Conservation (phyloP, 2,113 vertebrate species). For the Nesogale talazaci region DNA sequence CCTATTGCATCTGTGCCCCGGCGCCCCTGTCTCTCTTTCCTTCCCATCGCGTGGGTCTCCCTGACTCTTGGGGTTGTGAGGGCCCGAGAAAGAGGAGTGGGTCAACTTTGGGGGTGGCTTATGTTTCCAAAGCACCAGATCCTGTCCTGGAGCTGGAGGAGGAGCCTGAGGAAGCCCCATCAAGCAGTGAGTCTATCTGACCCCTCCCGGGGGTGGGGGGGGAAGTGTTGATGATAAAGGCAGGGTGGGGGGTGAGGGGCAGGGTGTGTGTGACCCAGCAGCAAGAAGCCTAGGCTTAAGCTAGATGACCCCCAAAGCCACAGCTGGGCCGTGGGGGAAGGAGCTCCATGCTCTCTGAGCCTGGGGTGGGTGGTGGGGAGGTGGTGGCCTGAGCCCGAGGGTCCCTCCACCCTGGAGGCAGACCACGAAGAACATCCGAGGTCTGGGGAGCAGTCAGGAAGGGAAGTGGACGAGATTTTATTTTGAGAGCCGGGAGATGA, state of each 20-base stretch:
- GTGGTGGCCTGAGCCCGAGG: background rate
- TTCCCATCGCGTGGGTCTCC: background rate
- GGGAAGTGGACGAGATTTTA: conserved; percentile 64
- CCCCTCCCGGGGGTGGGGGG: too few species aligned
- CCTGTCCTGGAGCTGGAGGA: conserved; percentile 44
- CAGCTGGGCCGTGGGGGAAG: background rate
- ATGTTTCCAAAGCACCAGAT: conserved; percentile 18
- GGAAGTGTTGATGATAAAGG: background rate
- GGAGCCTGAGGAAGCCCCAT: rapidly evolving
- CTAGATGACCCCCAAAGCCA: background rate
- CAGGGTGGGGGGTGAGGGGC: background rate
- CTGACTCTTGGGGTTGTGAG: background rate
- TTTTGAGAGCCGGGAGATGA: conserved; percentile 69
- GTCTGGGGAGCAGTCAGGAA: background rate
- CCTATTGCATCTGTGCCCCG: background rate
- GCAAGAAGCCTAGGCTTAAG: background rate
- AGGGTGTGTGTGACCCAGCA: too few species aligned
- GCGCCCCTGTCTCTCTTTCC: background rate
- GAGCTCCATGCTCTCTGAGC: background rate
- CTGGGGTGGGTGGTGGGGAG: background rate
- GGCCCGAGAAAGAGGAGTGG: background rate
- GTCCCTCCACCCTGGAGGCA: background rate
- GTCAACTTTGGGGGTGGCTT: background rate
- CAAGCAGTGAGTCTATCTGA: conserved; percentile 51
- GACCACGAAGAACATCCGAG: conserved; percentile 7